A percentile compares a stretch with the other conserved stretches of the same genome.
phyloP scores from a whole-genome alignment of 2,797 vertebrate genomes.

The Coranthus polyacanthus region DNA sequence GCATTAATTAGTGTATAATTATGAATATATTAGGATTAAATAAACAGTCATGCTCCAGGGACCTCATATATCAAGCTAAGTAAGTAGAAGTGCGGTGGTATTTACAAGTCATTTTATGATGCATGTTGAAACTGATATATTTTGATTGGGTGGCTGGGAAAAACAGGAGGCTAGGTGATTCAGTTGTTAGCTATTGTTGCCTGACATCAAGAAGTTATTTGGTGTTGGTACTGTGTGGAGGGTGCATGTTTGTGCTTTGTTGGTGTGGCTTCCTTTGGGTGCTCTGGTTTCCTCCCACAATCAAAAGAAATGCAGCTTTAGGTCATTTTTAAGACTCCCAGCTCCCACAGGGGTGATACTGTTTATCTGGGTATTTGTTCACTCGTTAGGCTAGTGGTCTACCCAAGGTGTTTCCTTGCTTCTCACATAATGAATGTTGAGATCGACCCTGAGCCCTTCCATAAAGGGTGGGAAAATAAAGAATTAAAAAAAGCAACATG shows the following conservation, averaged over 20 bases:
- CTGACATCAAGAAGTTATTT: conserved; percentile 20
- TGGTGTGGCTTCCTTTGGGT: conserved; percentile 23
- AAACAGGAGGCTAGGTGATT: conserved; percentile 18
- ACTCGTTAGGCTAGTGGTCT: conserved; percentile 26
- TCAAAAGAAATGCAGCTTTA: conserved; percentile 33
- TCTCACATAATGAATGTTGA: conserved; percentile 45
- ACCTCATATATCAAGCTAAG: conserved; percentile 70
- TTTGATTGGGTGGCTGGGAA: conserved; percentile 49
- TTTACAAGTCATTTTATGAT: conserved; percentile 69
- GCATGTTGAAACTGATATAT: conserved; percentile 47
- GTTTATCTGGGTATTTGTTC: conserved; percentile 45
- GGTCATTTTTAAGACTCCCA: conserved; percentile 37
- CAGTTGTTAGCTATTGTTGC: conserved; percentile 15
- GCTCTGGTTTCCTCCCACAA: conserved; percentile 37
- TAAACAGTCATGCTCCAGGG: conserved; percentile 79
- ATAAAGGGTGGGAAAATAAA: conserved; percentile 37
- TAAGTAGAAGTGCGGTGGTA: conserved; percentile 64
- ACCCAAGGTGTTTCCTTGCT: conserved; percentile 45
- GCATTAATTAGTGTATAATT: conserved; percentile 85
- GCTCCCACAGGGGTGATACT: conserved; percentile 50
- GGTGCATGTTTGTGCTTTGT: conserved; percentile 10
- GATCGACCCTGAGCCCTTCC: conserved; percentile 34
- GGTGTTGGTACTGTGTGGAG: conserved; percentile 1
- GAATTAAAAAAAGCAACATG: conserved; percentile 20
- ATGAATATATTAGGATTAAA: conserved; percentile 84